Conservation (phyloP, 2,888 invertebrate species). For the Lottia gigantea region DNA sequence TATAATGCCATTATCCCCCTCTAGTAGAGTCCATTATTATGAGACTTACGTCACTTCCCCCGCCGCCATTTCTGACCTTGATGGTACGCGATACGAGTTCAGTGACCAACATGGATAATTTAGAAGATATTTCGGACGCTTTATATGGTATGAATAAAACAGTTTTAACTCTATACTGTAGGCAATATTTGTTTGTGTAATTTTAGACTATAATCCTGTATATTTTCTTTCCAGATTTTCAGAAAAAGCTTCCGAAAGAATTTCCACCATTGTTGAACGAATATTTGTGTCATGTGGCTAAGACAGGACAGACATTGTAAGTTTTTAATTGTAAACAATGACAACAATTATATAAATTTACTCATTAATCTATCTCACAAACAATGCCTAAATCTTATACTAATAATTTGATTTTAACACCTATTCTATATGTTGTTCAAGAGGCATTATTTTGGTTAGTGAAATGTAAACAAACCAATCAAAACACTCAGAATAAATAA, state of each 20-base stretch:
- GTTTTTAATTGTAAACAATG: slow-evolving; percentile 26
- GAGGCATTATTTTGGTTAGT: background rate
- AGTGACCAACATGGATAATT: slow-evolving; percentile 56
- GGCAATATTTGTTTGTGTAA: background rate
- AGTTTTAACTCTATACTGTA: background rate
- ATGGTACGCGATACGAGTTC: slow-evolving; percentile 28
- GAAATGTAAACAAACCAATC: too few relatives aligned
- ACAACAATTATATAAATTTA: background rate
- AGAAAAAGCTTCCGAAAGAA: slow-evolving; percentile 80
- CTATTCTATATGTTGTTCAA: background rate
- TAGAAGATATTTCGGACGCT: slow-evolving; percentile 58
- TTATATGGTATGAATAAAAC: slow-evolving; percentile 44
- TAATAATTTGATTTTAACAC: too few relatives aligned
- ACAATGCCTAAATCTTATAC: too few relatives aligned
- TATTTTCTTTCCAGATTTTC: slow-evolving; percentile 58
- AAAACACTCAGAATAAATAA: too few relatives aligned
- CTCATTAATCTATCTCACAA: too few relatives aligned
- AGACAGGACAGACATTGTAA: slow-evolving; percentile 88
- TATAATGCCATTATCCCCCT: background rate
- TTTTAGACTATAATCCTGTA: slow-evolving; percentile 8
- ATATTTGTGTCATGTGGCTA: slow-evolving; percentile 88
- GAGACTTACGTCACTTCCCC: slow-evolving; percentile 41
- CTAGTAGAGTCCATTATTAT: background rate
- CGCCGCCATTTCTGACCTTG: slow-evolving; percentile 48
- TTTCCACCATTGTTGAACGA: slow-evolving; percentile 90